Base-by-base conservation (phyloP, 1,140 invertebrate genomes). In the Drosophila mayri region DNA sequence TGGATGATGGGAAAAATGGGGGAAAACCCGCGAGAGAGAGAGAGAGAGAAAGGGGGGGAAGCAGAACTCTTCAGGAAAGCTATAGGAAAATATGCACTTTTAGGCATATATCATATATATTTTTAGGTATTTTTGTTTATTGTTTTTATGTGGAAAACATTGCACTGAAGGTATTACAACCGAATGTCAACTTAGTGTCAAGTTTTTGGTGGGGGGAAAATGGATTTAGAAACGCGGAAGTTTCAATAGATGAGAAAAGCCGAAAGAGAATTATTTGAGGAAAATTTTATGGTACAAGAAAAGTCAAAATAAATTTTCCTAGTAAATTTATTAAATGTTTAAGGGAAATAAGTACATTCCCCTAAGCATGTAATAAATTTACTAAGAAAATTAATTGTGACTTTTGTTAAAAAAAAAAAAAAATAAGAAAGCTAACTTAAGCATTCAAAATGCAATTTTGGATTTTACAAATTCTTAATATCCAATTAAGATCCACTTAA, bases 191-290 rank as follows among this genome's bases (percentile, higher is more conserved):
- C 28, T 55, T 25, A 41, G 30, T 61, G 40, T 44, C 38, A 60
- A 25, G 30, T 54, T 74, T 50, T 25, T 5, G 12, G 16, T 10
- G n/a, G 12, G 18, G 18, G 18, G 7, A 20, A 22, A 50, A 54
- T 63, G 12, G 40, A 50, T 62, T 59, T 62, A 64, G 46, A 68
- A 49, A 78, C 81, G 81, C 81, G 81, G 83, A 87, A 83, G 83
- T 76, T 40, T 72, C 52, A 57, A 44, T 70, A 47, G 59, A 44
- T 52, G 50, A 62, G 58, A 66, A 63, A 62, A 20, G 2, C 47
- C 46, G 57, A 20, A 52, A 40, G 25, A 59, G 50, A 64, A 14
- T 30, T n/a, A 10, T 22, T 37, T 1, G 16, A 57, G 12, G 20
- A 37, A 20, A 25, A 25, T 25, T 30, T n/a, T 38, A 16, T 16